Evolutionary conservation across 2,113 vertebrate species (phyloP), one percentile per base, ranked within the genome.

Genomic region (Alexandromys fortis): DNA sequence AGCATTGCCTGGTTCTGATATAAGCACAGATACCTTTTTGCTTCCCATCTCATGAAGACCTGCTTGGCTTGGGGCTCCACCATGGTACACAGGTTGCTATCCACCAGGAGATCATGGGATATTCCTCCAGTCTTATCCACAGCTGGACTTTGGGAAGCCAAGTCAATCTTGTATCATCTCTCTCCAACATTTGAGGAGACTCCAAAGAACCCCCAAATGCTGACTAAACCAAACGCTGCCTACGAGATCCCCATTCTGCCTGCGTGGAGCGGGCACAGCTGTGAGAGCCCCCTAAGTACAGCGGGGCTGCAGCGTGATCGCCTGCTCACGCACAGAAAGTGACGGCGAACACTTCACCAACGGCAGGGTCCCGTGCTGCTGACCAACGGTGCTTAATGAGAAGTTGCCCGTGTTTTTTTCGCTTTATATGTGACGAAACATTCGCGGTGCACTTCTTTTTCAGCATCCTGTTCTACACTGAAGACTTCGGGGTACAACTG

Each of bases 381-480:
- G 94, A 94, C 11, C 0, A 6, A 68, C n/a, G 97, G 97, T 97
- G 52, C 97, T 97, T 95, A 97, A 79, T 81, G 96, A 96, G 97
- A 98, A 98, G 97, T 89, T 96, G 97, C 97, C 97, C 97, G 97
- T 70, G 97, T 97, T 24, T 97, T 97, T 97, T 98, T 98, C 97
- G 97, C 97, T 98, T 55, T 96, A 61, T 96, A 83, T 92, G 96
- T 94, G 97, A 96, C 96, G 97, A 98, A 98, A 98, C 97, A 98
- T 98, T 98, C 96, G 97, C 96, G 97, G 97, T 97, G 97, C 97
- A 98, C 97, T 97, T 98, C 97, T 97, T 96, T 75, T 96, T 98
- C 96, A 94, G 97, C 63, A 91, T 52, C 97, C 96, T 95, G 17
- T 95, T 86, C 76, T 21, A 9, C 97, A 19, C 45, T 10, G 17